Percentiles rank a stretch among this genome's conserved stretches.
Evolutionary conservation across 2,797 vertebrate genomes (phyloP).

Genomic region (Phrynocephalus guinanensis): DNA sequence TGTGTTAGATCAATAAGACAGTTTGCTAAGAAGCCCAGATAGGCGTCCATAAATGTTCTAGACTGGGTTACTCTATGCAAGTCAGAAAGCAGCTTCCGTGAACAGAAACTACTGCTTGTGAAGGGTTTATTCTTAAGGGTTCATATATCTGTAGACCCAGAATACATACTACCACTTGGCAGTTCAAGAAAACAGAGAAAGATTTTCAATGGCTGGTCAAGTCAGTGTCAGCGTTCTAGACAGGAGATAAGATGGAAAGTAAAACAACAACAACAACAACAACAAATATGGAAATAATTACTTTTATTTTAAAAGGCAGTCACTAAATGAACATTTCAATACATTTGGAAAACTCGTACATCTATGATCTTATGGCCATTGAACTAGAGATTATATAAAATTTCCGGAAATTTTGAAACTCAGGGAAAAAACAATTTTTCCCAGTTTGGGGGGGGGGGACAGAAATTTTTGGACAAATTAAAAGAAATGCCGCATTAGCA

Average conservation of each 20-base stretch:
- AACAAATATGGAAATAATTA: background rate
- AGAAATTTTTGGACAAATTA: too few species aligned
- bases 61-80: conserved; percentile 73
- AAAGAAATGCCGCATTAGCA: too few species aligned
- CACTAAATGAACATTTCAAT: background rate
- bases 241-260: background rate
- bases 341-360: background rate
- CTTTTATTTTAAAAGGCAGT: background rate
- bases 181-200: background rate
- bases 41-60: conserved; percentile 73
- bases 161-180: background rate
- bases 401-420: too few species aligned
- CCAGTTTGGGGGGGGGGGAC: too few species aligned
- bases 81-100: conserved; percentile 54
- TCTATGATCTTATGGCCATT: background rate
- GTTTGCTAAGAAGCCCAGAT: conserved; percentile 74
- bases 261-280: too few species aligned
- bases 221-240: background rate
- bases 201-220: conserved; percentile 5
- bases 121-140: conserved; percentile 14
- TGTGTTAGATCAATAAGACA: conserved; percentile 84
- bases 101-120: background rate
- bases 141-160: conserved; percentile 11
- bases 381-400: too few species aligned
- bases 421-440: too few species aligned